These are phyloP conservation scores for Nebria brevicollis DNA, from an alignment of 2,888 invertebrate species.

Conservation along the genomic window DNA sequence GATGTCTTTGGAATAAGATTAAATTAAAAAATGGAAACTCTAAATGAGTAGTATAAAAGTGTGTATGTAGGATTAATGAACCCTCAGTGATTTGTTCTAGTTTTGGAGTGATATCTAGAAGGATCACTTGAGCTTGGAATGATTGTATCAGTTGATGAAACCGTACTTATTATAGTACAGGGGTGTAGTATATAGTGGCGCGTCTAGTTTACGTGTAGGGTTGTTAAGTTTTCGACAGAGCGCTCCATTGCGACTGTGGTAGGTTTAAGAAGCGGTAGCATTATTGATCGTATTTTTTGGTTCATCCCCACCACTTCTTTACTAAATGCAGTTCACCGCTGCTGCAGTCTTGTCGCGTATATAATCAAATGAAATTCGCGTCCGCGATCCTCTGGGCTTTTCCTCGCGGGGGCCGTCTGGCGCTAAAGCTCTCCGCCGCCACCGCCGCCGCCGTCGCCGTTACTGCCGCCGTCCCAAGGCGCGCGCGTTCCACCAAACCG, in stretches of 20 bases:
- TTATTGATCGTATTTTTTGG: slow-evolving; percentile 66
- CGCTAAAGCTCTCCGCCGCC: slow-evolving; percentile 24
- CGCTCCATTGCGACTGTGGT: slow-evolving; percentile 64
- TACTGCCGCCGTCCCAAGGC: slow-evolving; percentile 7
- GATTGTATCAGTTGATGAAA: neutral
- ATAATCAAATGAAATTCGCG: slow-evolving; percentile 50
- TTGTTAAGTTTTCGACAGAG: slow-evolving; percentile 49
- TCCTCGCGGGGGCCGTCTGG: slow-evolving; percentile 47
- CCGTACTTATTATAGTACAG: neutral
- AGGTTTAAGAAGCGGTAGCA: slow-evolving; percentile 62
- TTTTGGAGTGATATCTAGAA: neutral
- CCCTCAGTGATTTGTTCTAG: neutral
- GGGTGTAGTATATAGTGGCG: neutral
- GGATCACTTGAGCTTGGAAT: neutral
- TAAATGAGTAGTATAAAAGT: no score
- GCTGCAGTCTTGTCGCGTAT: slow-evolving; percentile 55
- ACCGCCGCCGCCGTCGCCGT: slow-evolving; percentile 25
- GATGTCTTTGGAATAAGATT: no score
- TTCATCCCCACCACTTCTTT: slow-evolving; percentile 58
- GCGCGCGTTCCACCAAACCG: slow-evolving; percentile 48
- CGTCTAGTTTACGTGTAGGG: neutral
- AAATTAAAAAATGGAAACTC: no score
- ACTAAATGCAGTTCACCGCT: slow-evolving; percentile 53
- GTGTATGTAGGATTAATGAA: no score
- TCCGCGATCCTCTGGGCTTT: slow-evolving; percentile 46